These are phyloP conservation scores for Heliconius cydno DNA, from an alignment of 2,888 invertebrate genomes.

Conservation along the genomic window DNA sequence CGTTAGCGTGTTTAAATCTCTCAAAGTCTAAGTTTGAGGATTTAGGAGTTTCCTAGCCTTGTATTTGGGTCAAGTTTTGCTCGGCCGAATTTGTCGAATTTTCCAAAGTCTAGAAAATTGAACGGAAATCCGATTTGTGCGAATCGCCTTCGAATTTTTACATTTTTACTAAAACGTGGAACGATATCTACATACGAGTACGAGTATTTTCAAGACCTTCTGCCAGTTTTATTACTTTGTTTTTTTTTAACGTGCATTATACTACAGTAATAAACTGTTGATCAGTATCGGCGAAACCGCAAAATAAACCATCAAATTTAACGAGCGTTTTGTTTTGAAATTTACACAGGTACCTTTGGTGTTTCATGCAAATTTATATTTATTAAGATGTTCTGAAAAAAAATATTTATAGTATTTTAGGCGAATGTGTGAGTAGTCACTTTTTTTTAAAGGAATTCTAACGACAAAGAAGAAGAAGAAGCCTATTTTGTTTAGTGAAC, in stretches of 20 bases:
- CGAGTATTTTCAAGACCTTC: constrained; percentile 48
- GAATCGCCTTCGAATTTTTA: constrained; percentile 46
- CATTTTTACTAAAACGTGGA: constrained; percentile 51
- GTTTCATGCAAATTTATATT: background rate
- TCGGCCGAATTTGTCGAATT: constrained; percentile 62
- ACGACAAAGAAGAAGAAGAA: too few species aligned
- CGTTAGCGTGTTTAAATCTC: constrained; percentile 69
- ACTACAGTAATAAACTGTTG: constrained; percentile 31
- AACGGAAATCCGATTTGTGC: constrained; percentile 78
- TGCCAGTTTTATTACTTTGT: constrained; percentile 46
- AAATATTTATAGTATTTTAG: background rate
- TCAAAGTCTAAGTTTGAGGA: constrained; percentile 66
- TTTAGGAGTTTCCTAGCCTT: constrained; percentile 63
- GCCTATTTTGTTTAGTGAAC: too few species aligned
- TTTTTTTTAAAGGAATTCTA: background rate
- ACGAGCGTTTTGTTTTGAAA: background rate
- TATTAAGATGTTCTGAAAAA: background rate
- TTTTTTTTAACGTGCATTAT: constrained; percentile 32
- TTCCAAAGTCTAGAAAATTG: constrained; percentile 77
- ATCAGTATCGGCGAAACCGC: constrained; percentile 32
- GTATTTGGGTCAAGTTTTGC: constrained; percentile 69
- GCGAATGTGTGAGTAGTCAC: background rate
- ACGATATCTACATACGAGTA: constrained; percentile 59
- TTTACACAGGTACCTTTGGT: background rate
- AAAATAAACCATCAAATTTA: constrained; percentile 30